Percentiles rank a stretch among this genome's conserved stretches.
phyloP scores from a whole-genome alignment of 1,140 invertebrate genomes.

The Drosophila repleta region DNA sequence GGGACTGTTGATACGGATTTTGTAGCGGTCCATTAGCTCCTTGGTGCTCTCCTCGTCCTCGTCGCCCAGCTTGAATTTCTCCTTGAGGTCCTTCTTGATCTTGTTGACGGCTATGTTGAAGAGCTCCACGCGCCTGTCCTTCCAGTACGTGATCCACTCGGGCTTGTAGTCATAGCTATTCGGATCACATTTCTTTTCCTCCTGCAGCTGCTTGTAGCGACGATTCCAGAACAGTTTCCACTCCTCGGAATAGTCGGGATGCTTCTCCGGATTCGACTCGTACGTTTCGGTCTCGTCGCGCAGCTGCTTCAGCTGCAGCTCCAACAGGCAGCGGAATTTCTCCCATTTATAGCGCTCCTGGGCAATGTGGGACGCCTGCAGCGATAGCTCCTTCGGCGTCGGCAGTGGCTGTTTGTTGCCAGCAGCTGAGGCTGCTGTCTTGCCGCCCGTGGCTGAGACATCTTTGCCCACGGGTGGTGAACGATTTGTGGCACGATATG shows the following conservation, averaged over 20 bases:
- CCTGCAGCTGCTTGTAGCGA: slow-evolving; percentile 91
- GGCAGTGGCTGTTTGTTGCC: slow-evolving; percentile 49
- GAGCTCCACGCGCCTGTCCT: slow-evolving; percentile 90
- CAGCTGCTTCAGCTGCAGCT: slow-evolving; percentile 84
- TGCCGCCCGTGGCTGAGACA: not conserved
- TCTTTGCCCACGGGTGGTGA: slow-evolving; percentile 50
- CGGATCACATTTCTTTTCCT: slow-evolving; percentile 90
- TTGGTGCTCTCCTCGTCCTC: slow-evolving; percentile 77
- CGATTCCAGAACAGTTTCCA: slow-evolving; percentile 94
- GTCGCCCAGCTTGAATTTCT: slow-evolving; percentile 84
- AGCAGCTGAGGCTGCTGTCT: not conserved
- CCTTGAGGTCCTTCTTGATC: slow-evolving; percentile 85
- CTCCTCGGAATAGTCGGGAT: slow-evolving; percentile 92
- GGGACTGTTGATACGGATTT: slow-evolving; percentile 58
- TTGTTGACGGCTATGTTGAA: slow-evolving; percentile 85
- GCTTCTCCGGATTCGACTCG: slow-evolving; percentile 93
- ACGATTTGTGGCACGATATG: slow-evolving; percentile 55
- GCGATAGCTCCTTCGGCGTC: slow-evolving; percentile 75
- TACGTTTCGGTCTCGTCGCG: slow-evolving; percentile 88
- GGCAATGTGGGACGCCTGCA: slow-evolving; percentile 74
- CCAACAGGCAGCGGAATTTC: slow-evolving; percentile 84
- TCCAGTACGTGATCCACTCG: slow-evolving; percentile 94
- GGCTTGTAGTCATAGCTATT: slow-evolving; percentile 92
- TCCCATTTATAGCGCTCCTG: slow-evolving; percentile 86
- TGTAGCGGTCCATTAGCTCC: slow-evolving; percentile 75